Evolutionary conservation across 2,888 invertebrate genomes (phyloP), one percentile per base, ranked within the genome.

Genomic region (Rhagium mordax): DNA sequence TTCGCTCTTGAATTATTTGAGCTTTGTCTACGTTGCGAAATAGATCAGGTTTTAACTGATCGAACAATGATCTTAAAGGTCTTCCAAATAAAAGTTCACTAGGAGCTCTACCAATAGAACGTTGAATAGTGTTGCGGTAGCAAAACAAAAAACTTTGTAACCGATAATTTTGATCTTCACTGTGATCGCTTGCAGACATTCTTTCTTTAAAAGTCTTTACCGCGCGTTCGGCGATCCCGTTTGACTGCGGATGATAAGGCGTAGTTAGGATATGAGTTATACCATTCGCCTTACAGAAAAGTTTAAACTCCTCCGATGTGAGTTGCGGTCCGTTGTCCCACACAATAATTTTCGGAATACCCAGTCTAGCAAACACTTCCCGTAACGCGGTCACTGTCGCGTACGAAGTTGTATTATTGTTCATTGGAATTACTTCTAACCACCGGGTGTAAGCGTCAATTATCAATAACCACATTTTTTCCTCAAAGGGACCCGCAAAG

Each of bases 391-490:
- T 27, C 27, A 27, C 27, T 4, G 3, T 27, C 27, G 3, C 27
- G 6, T 27, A 27, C 6, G 27, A 3, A 6, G 27, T 27, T 8
- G 72, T 70, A n/a, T 41, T 69, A 21, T 66, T 70, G 2, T 74
- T 76, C 27, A 80, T 70, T 48, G 69, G 70, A 15, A 66, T 47
- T 5, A 74, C 27, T 48, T 76, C 74, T 41, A 76, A 61, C 78
- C 76, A 78, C 79, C 64, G 51, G 15, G 67, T 68, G 49, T 71
- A 74, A 13, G 75, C 62, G 27, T 75, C 74, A 33, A 74, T 62
- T 13, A 75, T 41, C 10, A 79, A 41, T 29, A 77, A 16, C 78
- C 76, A 78, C 79, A 86, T 77, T 84, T 84, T 59, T 78, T 82
- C 77, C 57, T 75, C n/a, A 64, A 72, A 64, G 29, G 77, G 68